A percentile compares a stretch with the other conserved stretches of the same genome.
Conservation (phyloP, 2,888 invertebrate genomes). For the Lapara coniferarum region DNA sequence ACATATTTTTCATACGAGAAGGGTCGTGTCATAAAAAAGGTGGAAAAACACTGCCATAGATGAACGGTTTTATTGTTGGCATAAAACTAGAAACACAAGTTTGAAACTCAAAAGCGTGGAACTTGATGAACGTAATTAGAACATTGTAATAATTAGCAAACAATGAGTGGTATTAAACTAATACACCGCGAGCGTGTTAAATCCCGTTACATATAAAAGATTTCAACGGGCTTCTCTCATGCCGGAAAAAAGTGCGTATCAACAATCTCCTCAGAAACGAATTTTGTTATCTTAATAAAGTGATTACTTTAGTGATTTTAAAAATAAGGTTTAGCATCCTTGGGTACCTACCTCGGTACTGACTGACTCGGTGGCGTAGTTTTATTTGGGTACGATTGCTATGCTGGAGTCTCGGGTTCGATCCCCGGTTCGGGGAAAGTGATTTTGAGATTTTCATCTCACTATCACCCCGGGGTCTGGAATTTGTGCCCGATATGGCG, state of each 20-base stretch:
- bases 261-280: background rate
- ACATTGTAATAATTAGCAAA: background rate
- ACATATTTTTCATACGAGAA: too few relatives aligned
- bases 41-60: too few relatives aligned
- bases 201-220: constrained; percentile 64
- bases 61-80: background rate
- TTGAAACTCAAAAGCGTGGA: background rate
- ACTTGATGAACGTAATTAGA: background rate
- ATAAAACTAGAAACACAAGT: background rate
- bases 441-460: too few relatives aligned
- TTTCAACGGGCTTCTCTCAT: constrained; percentile 66
- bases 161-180: background rate
- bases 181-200: constrained; percentile 14
- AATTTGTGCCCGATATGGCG: too few relatives aligned
- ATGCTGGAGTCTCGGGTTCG: too few relatives aligned
- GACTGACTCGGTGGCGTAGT: too few relatives aligned
- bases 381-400: too few relatives aligned
- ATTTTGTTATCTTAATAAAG: background rate
- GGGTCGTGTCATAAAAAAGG: too few relatives aligned
- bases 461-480: too few relatives aligned
- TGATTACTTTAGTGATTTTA: background rate
- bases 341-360: background rate
- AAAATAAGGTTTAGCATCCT: too few relatives aligned
- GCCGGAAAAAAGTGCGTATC: background rate
- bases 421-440: too few relatives aligned